Evolutionary conservation across 2,888 invertebrate species (phyloP).

Genomic region (Terebella lapidaria): DNA sequence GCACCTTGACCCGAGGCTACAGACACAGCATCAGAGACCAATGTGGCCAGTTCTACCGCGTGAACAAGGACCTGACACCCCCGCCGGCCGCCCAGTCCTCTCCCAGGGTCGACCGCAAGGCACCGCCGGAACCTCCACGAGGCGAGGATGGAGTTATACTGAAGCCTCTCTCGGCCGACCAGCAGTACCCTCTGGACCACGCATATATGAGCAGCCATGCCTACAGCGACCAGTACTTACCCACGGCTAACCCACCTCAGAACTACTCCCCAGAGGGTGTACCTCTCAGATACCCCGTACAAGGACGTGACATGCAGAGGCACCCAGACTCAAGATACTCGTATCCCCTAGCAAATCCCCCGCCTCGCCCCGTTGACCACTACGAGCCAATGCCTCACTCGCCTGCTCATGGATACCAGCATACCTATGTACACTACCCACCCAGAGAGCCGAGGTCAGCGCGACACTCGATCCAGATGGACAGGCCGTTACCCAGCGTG

Average conservation of each 20-base stretch:
- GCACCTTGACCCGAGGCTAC: slow-evolving; percentile 18
- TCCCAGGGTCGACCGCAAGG: neutral
- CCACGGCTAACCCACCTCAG: neutral
- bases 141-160: neutral
- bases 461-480: neutral
- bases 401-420: too few relatives aligned
- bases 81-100: slow-evolving; percentile 18
- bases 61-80: slow-evolving; percentile 6
- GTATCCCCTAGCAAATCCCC: neutral
- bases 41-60: slow-evolving; percentile 29
- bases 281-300: neutral
- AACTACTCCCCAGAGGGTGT: neutral
- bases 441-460: neutral
- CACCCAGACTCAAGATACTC: neutral
- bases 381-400: neutral
- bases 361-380: neutral
- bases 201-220: neutral
- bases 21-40: slow-evolving; percentile 31
- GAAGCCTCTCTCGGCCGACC: neutral
- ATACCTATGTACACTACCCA: too few relatives aligned
- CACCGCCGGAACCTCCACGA: neutral
- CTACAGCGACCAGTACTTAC: neutral
- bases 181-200: neutral
- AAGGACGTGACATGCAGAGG: neutral
- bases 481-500: neutral